Conservation (phyloP, 2,797 vertebrate genomes). For the Melopsittacus undulatus region DNA sequence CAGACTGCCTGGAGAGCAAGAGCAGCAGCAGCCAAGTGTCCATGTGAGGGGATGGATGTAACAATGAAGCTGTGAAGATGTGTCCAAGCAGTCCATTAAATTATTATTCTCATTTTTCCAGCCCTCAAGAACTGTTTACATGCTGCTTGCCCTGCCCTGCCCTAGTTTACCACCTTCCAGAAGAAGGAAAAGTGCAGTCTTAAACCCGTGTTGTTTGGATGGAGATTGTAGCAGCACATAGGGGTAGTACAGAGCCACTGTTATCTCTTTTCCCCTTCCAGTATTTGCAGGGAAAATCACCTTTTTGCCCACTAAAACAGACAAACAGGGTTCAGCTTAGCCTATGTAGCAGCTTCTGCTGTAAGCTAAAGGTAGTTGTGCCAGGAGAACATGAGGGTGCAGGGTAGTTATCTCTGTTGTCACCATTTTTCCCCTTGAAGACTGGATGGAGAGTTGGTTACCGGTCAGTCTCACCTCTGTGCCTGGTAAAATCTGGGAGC, state of each 20-base stretch:
- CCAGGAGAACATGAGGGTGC: background rate
- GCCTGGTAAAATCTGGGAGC: too few relatives aligned
- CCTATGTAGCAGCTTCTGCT: background rate
- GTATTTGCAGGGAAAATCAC: background rate
- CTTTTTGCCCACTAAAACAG: background rate
- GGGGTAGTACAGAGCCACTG: background rate
- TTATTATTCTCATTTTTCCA: constrained; percentile 69
- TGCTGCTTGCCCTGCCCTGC: constrained; percentile 2
- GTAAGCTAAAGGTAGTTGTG: background rate
- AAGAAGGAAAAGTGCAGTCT: constrained; percentile 7
- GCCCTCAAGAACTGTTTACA: constrained; percentile 48
- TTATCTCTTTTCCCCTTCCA: background rate
- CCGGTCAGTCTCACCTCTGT: background rate
- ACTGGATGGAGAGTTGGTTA: constrained; percentile 34
- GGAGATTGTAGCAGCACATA: background rate
- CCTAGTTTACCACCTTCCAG: constrained; percentile 8
- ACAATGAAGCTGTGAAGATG: constrained; percentile 67
- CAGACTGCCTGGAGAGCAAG: background rate
- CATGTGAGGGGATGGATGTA: background rate
- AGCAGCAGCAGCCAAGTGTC: background rate
- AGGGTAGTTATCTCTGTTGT: background rate
- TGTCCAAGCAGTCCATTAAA: constrained; percentile 61
- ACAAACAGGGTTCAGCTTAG: constrained; percentile 4
- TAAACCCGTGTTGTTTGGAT: background rate
- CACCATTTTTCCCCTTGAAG: background rate